Base-by-base conservation (phyloP, 2,888 invertebrate species). In the Mayetiola destructor region DNA sequence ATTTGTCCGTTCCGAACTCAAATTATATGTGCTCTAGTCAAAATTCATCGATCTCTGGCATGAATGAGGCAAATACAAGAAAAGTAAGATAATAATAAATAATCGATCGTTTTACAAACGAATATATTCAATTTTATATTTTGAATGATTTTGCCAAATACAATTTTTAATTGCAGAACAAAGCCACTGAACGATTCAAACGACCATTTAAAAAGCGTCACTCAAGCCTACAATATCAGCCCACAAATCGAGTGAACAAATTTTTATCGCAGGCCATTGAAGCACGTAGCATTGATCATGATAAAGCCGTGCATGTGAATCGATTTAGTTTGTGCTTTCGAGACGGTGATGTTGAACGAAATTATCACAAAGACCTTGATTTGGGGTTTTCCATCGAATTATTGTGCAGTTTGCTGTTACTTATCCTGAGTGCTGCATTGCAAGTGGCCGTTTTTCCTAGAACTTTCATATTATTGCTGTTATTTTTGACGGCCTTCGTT, bases 201-300 rank as follows among this genome's bases (percentile, higher is more conserved):
- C 79, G 88, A 67, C 89, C 88, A 56, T 82, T 89, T 73, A 88
- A 89, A 73, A 89, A 90, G 75, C 81, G 88, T 64, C 88, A 88
- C 73, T 86, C 88, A 63, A 85, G 85, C 69, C 84, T 87, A 61
- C 86, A 88, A 72, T 88, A 89, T 74, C 88, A 89, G 73, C 88
- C 90, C 35, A 86, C 86, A 36, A 92, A 91, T 74, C 81, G 92
- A 63, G 91, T 92, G 59, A 92, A 92, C 77, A 91, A 90, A 71
- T 91, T 88, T 74, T 77, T 93, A 65, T 86, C 88, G 59, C 89
- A 91, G 73, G 91, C 91, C 30, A 90, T 92, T 64, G 88, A 89
- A 69, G 91, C 91, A 32, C 79, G 92, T 61, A 88, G 88, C 67
- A 88, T 92, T 60, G 90, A 92, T 69, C 79, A 88, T 59, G 91